Base-by-base conservation (phyloP, 2,797 vertebrate species). In the Gephyroberyx darwinii region DNA sequence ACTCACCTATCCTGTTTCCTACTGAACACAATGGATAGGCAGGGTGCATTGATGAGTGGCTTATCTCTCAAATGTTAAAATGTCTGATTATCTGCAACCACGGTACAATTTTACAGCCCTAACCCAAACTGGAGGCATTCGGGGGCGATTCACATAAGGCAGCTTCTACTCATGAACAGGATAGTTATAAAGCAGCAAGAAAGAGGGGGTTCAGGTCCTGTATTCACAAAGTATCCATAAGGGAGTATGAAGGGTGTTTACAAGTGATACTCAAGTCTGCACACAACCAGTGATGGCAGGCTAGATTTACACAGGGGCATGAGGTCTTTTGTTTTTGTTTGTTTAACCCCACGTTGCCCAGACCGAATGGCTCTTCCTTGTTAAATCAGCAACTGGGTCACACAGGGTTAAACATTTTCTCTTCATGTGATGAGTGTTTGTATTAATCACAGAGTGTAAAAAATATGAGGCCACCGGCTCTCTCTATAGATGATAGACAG, bases 91-190 rank as follows among this genome's bases (percentile, higher is more conserved):
- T 17, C 35, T 80, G 59, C 50, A 74, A 80, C 43, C 68, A 76
- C 67, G 55, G 64, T 65, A 55, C 62, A 50, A 71, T 66, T 77
- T 77, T 70, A 82, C 71, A 77, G 80, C 77, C 80, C 77, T 58
- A 58, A 74, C 71, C 70, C 56, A 30, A 58, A 64, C 37, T 52
- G 63, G 73, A 65, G 61, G 58, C 47, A 35, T 78, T 26, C 33
- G 2, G 54, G 55, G 52, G 56, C 26, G 22, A 33, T 55, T 69
- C 71, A 30, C 53, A 70, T 80, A 65, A 71, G 81, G 75, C 17
- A 82, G 81, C 65, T 66, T 73, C 70, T 68, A 69, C 71, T 72
- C 69, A 78, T 72, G 45, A 68, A 63, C 31, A 65, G 45, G 58
- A 66, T 2, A 16, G 7, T 54, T 54, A 35, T 8, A 50, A 59